These are phyloP conservation scores for Dreissena rostriformis DNA, from an alignment of 1,140 invertebrate species.

Conservation along the genomic window DNA sequence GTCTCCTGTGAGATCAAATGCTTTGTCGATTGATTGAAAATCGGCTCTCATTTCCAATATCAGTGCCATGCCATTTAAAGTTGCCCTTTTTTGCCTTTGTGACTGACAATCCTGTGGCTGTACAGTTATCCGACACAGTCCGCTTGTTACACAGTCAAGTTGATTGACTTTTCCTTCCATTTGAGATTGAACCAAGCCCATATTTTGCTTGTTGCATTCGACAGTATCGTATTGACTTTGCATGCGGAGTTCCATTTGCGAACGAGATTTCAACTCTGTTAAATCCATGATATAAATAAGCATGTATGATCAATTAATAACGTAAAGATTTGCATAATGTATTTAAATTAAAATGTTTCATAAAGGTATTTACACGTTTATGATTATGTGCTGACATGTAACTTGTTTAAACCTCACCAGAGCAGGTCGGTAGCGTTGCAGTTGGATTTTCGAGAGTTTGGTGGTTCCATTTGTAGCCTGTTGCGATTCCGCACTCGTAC, in stretches of 20 bases:
- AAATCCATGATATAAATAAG: no score
- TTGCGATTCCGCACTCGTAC: constrained; percentile 34
- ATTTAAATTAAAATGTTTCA: no score
- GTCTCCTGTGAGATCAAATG: not conserved
- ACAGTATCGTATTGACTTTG: constrained; percentile 14
- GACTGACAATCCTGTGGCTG: no score
- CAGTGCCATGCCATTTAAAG: not conserved
- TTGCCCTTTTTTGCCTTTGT: constrained; percentile 1
- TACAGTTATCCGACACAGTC: not conserved
- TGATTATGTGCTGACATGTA: no score
- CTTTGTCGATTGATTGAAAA: not conserved
- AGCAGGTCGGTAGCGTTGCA: constrained; percentile 31
- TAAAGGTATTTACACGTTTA: no score
- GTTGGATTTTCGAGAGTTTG: constrained; percentile 18
- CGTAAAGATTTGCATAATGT: no score
- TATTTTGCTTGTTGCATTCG: not conserved
- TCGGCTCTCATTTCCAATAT: not conserved
- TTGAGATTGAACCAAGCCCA: no score
- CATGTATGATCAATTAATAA: no score
- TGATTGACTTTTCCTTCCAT: constrained; percentile 4
- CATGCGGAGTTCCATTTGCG: not conserved
- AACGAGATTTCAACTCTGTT: constrained; percentile 2
- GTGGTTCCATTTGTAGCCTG: constrained; percentile 50
- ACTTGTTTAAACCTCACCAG: no score
- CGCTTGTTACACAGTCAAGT: constrained; percentile 7